Evolutionary conservation across 2,113 vertebrate genomes (phyloP), one percentile per base, ranked within the genome.

Genomic region (Dolichotis patagonum): DNA sequence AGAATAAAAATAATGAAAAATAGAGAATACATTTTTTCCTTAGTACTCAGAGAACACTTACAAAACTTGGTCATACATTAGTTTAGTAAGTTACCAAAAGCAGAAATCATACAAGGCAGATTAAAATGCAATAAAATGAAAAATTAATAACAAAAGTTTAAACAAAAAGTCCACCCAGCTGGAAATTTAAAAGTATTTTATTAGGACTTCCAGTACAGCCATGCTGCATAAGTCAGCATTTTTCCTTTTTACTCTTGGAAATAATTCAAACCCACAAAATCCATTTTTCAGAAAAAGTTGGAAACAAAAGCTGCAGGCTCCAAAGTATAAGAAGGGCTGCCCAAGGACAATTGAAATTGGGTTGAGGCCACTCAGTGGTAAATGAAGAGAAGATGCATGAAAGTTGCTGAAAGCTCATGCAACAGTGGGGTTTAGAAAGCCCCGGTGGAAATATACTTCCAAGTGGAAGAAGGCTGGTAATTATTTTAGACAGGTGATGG

Each of bases 181-280:
- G 90, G 97, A 98, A 95, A 97, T 97, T 95, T 94, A 73, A 93
- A 97, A 92, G 90, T 96, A 96, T 96, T 97, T 98, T 97, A 97
- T 97, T 97, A 93, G 95, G 90, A 96, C 97, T 97, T 96, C 93
- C 96, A 97, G 96, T 87, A 96, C 87, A 95, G 93, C 96, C 95
- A 97, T 90, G 81, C 96, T 98, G 92, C 90, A 73, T 93, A 97
- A 97, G 94, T 97, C 97, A 98, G 97, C 96, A 95, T 92, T 97
- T 98, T 96, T 12, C 32, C 77, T 43, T 83, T 82, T 93, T 98
- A 87, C 80, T 96, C n/a, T 90, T 98, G 96, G 97, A 98, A 97
- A 98, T 97, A 90, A 97, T 96, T 98, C 97, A 98, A 97, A 97
- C 97, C 97, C 97, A 96, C 96, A 96, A 88, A 96, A 97, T 97